A percentile compares a stretch with the other conserved stretches of the same genome.
These are phyloP conservation scores for Camponotus floridanus DNA, from an alignment of 1,140 invertebrate species.

Conservation along the genomic window DNA sequence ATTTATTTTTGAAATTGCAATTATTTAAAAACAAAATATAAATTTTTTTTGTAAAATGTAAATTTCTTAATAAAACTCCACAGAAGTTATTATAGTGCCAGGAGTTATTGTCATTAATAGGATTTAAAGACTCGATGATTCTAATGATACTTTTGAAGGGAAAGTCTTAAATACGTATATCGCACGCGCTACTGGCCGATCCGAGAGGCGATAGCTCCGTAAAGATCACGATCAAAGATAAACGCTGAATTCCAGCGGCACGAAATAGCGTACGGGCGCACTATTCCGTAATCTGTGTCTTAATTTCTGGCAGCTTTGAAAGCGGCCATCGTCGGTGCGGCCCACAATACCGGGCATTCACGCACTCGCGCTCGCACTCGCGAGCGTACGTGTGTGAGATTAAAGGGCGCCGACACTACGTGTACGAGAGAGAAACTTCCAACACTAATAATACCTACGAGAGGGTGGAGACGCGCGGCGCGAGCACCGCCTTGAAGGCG, in stretches of 20 bases:
- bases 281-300: constrained; percentile 75
- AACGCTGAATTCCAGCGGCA: constrained; percentile 53
- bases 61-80: not conserved
- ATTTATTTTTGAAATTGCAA: not conserved
- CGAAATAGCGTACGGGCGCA: constrained; percentile 53
- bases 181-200: not conserved
- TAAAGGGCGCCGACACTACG: constrained; percentile 80
- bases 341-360: constrained; percentile 78
- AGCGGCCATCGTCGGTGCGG: constrained; percentile 37
- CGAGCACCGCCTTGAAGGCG: constrained; percentile 59
- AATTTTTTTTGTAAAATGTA: not conserved
- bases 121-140: not conserved
- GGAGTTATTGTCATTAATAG: not conserved
- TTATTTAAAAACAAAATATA: not conserved
- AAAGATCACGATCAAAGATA: constrained; percentile 53
- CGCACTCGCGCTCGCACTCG: constrained; percentile 44
- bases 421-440: constrained; percentile 73
- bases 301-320: constrained; percentile 75
- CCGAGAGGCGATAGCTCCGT: constrained; percentile 28
- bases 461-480: constrained; percentile 61
- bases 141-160: not conserved
- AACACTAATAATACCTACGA: constrained; percentile 79
- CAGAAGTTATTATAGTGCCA: not conserved
- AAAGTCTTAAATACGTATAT: not conserved
- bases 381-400: constrained; percentile 68